A percentile compares a stretch with the other conserved stretches of the same genome.
phyloP scores from a whole-genome alignment of 2,888 invertebrate genomes.

The Ommatoiulus sabulosus region DNA sequence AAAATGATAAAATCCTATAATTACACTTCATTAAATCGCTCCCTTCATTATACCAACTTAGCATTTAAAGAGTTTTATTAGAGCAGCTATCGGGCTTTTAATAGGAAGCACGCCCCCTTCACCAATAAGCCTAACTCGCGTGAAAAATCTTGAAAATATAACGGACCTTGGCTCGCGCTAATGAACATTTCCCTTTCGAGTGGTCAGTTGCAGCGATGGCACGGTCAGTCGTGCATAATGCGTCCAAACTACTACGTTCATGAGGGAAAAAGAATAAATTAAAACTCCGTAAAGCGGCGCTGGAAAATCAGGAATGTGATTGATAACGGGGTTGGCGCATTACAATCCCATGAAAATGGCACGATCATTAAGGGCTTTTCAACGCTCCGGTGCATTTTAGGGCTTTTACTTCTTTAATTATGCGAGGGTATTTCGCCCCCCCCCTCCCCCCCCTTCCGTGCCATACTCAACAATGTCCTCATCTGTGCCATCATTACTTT shows the following conservation, averaged over 20 bases:
- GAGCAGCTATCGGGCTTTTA: neutral
- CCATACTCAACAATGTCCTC: no score
- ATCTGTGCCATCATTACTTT: no score
- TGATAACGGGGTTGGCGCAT: neutral
- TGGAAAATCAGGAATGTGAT: neutral
- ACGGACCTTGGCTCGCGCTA: neutral
- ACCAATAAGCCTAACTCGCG: neutral
- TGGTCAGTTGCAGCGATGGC: constrained; percentile 6
- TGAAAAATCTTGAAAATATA: neutral
- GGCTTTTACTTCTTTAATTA: neutral
- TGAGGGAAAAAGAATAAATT: neutral
- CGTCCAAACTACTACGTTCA: neutral
- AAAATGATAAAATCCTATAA: constrained; percentile 28
- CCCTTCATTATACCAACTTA: constrained; percentile 34
- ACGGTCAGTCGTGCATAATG: neutral
- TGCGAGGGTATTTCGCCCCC: neutral
- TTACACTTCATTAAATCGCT: constrained; percentile 34
- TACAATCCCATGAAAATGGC: neutral
- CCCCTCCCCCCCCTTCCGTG: no score
- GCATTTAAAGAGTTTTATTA: constrained; percentile 34
- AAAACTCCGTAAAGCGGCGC: neutral
- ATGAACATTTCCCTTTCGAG: neutral
- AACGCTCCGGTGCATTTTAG: neutral
- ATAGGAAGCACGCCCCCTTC: neutral
- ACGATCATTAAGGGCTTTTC: constrained; percentile 12